Conservation (phyloP, 2,797 vertebrate species). For the Rhadinocentrus ornatus region DNA sequence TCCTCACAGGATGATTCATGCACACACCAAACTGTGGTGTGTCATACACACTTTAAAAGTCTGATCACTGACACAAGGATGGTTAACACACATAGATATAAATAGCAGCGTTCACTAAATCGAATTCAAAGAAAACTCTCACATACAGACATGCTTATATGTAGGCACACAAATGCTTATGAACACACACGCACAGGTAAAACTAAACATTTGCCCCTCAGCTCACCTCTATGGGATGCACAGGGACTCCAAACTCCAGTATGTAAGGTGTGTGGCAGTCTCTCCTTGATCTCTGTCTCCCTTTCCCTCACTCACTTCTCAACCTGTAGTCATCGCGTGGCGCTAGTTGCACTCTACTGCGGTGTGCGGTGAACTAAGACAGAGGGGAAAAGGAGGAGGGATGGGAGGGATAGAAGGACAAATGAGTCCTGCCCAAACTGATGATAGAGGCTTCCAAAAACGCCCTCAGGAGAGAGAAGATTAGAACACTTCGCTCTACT, state of each 20-base stretch:
- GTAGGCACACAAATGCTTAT: conserved; percentile 27
- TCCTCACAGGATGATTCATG: conserved; percentile 47
- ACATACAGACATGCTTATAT: conserved; percentile 45
- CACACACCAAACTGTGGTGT: conserved; percentile 62
- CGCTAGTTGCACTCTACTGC: conserved; percentile 77
- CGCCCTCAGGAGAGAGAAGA: conserved; percentile 67
- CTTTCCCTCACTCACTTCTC: conserved; percentile 77
- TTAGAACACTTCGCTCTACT: conserved; percentile 56
- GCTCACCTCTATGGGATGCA: conserved; percentile 74
- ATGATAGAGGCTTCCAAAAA: conserved; percentile 74
- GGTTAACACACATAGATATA: conserved; percentile 44
- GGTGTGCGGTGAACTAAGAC: conserved; percentile 56
- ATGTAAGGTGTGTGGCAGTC: conserved; percentile 67
- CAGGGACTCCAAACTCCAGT: conserved; percentile 77
- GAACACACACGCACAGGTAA: conserved; percentile 44
- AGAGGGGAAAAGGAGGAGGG: conserved; percentile 61
- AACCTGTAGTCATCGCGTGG: conserved; percentile 79
- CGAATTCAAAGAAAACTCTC: conserved; percentile 45
- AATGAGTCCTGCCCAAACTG: conserved; percentile 78
- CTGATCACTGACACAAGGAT: conserved; percentile 48
- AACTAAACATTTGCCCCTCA: conserved; percentile 59
- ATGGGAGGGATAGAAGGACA: conserved; percentile 69
- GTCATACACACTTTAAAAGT: conserved; percentile 51
- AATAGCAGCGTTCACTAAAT: conserved; percentile 61
- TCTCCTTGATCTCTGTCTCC: conserved; percentile 68